Evolutionary conservation across 2,113 vertebrate genomes (phyloP).

Genomic region (Speoplatyrhinus poulsoni): DNA sequence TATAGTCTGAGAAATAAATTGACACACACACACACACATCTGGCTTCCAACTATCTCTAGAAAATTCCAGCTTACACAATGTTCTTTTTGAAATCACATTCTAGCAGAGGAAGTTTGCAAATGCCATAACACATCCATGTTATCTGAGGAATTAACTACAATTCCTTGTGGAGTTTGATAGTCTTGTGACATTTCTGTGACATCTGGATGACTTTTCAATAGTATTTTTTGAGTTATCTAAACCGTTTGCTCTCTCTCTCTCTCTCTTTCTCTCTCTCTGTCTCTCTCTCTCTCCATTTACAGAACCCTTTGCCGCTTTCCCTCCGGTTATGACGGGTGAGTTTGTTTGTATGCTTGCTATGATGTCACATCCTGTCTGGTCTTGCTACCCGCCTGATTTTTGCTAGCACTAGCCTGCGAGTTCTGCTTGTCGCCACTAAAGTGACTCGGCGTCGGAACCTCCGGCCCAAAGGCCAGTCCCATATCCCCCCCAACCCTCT

Average conservation of each 20-base stretch:
- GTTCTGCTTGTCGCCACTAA: constrained; percentile 49
- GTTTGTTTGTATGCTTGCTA: constrained; percentile 46
- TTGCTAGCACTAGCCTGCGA: constrained; percentile 59
- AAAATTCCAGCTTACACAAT: constrained; percentile 7
- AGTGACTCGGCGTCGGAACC: constrained; percentile 3
- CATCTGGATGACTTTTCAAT: constrained; percentile 65
- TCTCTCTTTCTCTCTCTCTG: constrained; percentile 4
- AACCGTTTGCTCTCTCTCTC: constrained; percentile 18
- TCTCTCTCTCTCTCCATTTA: constrained; percentile 62
- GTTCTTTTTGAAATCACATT: constrained; percentile 46
- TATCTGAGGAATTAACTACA: constrained; percentile 55
- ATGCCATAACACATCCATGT: constrained; percentile 53
- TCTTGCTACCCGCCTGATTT: constrained; percentile 70
- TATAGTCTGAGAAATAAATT: too few species aligned
- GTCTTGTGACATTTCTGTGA: constrained; percentile 68
- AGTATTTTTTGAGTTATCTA: constrained; percentile 56
- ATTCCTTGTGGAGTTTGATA: constrained; percentile 60
- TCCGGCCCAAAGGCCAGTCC: not conserved
- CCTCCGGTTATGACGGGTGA: constrained; percentile 85
- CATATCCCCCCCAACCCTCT: constrained; percentile 3
- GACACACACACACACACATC: not conserved
- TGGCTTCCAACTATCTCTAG: not conserved
- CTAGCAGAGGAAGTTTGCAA: constrained; percentile 33
- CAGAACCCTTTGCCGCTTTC: constrained; percentile 91
- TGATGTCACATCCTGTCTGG: constrained; percentile 58